phyloP scores from a whole-genome alignment of 2,113 vertebrate species.

The Collichthys lucidus region DNA sequence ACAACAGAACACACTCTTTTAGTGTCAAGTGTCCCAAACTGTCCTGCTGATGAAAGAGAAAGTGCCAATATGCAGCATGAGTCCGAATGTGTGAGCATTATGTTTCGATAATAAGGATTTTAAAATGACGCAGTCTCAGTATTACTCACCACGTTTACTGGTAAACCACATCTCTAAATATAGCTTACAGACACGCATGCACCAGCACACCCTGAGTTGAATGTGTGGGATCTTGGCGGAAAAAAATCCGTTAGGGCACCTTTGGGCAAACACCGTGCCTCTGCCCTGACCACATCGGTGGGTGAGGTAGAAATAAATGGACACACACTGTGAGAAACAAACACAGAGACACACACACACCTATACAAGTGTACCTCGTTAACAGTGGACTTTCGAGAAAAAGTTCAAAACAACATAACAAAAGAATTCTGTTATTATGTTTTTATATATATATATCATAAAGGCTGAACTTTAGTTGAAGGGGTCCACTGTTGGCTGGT shows the following conservation, averaged over 20 bases:
- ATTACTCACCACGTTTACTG: constrained; percentile 72
- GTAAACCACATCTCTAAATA: constrained; percentile 62
- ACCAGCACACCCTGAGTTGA: constrained; percentile 19
- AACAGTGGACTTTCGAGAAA: too few species aligned
- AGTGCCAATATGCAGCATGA: background rate
- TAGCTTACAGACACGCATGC: constrained; percentile 47
- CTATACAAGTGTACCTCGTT: background rate
- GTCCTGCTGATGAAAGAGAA: background rate
- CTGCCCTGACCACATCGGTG: background rate
- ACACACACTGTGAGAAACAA: background rate
- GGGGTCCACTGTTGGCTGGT: too few species aligned
- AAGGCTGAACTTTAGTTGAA: too few species aligned
- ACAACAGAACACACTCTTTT: background rate
- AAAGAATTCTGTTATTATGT: too few species aligned
- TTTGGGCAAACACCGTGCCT: too few species aligned
- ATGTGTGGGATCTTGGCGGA: constrained; percentile 27
- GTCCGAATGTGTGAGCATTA: constrained; percentile 11
- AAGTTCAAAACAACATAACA: too few species aligned
- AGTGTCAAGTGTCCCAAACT: background rate
- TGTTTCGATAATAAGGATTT: constrained; percentile 30
- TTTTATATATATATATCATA: too few species aligned
- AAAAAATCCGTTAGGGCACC: constrained; percentile 41
- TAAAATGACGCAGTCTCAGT: constrained; percentile 59
- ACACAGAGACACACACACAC: background rate
- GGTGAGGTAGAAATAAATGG: background rate